phyloP scores from a whole-genome alignment of 2,888 invertebrate genomes.

The Seira musarum region DNA sequence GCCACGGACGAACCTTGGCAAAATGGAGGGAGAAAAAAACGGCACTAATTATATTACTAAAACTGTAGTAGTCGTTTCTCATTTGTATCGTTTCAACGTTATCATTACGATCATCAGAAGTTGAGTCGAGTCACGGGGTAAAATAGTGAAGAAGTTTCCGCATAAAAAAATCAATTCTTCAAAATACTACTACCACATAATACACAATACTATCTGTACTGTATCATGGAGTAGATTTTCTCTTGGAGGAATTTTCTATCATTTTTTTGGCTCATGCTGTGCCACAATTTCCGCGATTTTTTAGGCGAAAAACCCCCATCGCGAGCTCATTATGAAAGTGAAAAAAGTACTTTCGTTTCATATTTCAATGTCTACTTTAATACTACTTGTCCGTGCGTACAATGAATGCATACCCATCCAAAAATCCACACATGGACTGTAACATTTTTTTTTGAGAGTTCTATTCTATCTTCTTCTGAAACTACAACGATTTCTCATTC shows the following conservation, averaged over 20 bases:
- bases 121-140: background rate
- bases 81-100: too few species aligned
- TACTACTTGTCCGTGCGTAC: background rate
- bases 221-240: background rate
- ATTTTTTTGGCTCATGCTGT: background rate
- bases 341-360: slow-evolving; percentile 8
- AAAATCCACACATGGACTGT: background rate
- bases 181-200: too few species aligned
- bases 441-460: too few species aligned
- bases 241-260: background rate
- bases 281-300: slow-evolving; percentile 4
- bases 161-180: slow-evolving; percentile 13
- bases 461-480: too few species aligned
- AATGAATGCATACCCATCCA: background rate
- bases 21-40: background rate
- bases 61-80: background rate
- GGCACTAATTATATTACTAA: slow-evolving; percentile 6
- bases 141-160: background rate
- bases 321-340: slow-evolving; percentile 10
- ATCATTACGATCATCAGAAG: too few species aligned
- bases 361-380: background rate
- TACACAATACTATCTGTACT: background rate
- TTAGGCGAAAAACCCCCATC: slow-evolving; percentile 1
- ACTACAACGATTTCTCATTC: background rate
- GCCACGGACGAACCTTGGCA: too few species aligned